Percentiles rank a stretch among this genome's conserved stretches.
Conservation (phyloP, 2,113 vertebrate genomes). For the Polyodon spathula region DNA sequence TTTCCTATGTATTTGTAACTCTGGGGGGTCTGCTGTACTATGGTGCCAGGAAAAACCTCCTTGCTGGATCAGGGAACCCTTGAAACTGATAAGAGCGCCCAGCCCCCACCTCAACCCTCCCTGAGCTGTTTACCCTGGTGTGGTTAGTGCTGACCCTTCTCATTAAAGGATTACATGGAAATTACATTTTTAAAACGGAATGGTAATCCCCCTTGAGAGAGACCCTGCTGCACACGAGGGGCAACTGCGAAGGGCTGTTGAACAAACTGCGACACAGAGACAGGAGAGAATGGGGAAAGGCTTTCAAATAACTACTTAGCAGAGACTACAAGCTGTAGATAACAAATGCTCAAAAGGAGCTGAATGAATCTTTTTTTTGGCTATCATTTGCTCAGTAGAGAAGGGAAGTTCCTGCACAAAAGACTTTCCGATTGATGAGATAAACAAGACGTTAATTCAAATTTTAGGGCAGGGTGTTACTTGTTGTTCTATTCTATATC, state of each 20-base stretch:
- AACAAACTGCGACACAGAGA: not conserved
- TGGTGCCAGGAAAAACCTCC: not conserved
- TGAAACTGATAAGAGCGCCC: not conserved
- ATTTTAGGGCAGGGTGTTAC: no score
- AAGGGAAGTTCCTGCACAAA: no score
- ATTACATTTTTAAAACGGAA: conserved; percentile 41
- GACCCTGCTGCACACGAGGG: conserved; percentile 18
- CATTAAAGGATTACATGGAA: conserved; percentile 43
- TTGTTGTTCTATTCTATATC: no score
- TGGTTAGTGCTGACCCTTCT: conserved; percentile 10
- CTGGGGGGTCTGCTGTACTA: no score
- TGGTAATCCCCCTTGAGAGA: conserved; percentile 14
- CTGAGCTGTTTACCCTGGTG: not conserved
- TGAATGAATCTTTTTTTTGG: no score
- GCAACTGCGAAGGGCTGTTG: not conserved
- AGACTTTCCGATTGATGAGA: no score
- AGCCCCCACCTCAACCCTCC: not conserved
- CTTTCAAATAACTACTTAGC: no score
- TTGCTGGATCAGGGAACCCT: not conserved
- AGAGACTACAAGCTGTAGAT: no score
- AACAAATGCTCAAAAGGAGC: no score
- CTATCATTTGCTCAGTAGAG: no score
- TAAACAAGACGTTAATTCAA: no score
- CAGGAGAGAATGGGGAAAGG: not conserved
- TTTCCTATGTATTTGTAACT: no score